Evolutionary conservation across 2,797 vertebrate genomes (phyloP).

Genomic region (Ambastaia sidthimunki): DNA sequence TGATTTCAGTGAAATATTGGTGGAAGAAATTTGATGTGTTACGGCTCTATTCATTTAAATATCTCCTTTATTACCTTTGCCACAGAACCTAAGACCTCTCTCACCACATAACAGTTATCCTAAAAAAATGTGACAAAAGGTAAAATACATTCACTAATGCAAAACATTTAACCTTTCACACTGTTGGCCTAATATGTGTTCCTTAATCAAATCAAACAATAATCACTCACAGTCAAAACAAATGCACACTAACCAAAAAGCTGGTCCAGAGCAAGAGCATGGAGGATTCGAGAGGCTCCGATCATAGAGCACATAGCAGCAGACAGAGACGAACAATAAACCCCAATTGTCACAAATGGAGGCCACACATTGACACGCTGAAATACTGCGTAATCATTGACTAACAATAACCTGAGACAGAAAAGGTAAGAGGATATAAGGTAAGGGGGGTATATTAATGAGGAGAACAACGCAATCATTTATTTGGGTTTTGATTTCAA

Average conservation of each 20-base stretch:
- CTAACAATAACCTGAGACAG: slow-evolving; percentile 79
- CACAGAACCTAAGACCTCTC: slow-evolving; percentile 3
- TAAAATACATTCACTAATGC: not conserved
- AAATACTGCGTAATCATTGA: slow-evolving; percentile 88
- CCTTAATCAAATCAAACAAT: not conserved
- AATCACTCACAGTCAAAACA: not conserved
- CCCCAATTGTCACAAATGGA: slow-evolving; percentile 84
- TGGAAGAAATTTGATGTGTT: not conserved
- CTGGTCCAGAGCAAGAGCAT: slow-evolving; percentile 87
- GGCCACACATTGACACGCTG: slow-evolving; percentile 87
- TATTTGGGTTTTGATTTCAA: too few species aligned
- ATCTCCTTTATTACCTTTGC: not conserved
- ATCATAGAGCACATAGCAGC: slow-evolving; percentile 92
- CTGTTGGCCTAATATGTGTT: not conserved
- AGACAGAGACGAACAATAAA: slow-evolving; percentile 86
- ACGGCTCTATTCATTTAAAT: not conserved
- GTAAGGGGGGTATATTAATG: not conserved
- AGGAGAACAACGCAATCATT: not conserved
- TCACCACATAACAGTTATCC: slow-evolving; percentile 12
- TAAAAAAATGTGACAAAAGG: slow-evolving; percentile 25
- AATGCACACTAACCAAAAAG: slow-evolving; percentile 82
- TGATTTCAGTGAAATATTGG: not conserved
- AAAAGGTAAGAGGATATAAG: not conserved
- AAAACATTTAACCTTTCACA: slow-evolving; percentile 2
- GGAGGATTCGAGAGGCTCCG: slow-evolving; percentile 91